Evolutionary conservation across 1,140 invertebrate genomes (phyloP), one percentile per base, ranked within the genome.

Genomic region (Parasteatoda tepidariorum): DNA sequence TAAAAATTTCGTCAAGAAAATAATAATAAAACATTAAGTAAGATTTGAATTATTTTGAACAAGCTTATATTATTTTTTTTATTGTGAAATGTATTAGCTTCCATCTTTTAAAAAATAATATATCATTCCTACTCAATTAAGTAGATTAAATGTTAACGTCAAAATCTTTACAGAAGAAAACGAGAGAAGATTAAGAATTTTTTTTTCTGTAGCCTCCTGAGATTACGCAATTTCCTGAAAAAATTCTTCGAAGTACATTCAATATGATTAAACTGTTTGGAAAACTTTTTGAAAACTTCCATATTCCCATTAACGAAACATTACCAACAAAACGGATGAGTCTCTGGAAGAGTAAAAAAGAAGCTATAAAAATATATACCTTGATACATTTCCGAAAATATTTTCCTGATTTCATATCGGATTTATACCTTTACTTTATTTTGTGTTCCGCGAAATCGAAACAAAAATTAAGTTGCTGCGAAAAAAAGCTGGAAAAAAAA

Each of bases 281-380:
- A 62, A 75, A 62, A 75, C 11, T 75, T 75, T 41, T 38, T 62
- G 73, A 75, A 75, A 62, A 24, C 28, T 62, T 57, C 31, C n/a
- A 31, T 62, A n/a, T 26, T 18, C 28, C 31, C 73, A 61, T 75
- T 62, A 57, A 9, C 2, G 54, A 18, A 48, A 18, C 48, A 31
- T 31, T 55, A 57, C 48, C 54, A 28, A 59, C 48, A 73, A 57
- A 73, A 73, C 48, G 48, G 24, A 73, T 73, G 26, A 73, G 13
- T 18, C n/a, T n/a, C n/a, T n/a, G n/a, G n/a, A n/a, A n/a, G n/a
- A n/a, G n/a, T n/a, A n/a, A n/a, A n/a, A n/a, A n/a, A n/a, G n/a
- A 73, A 73, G 24, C 15, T 33, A 73, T 57, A 22, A 73, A 73
- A 73, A 31, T 57, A 55, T 22, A 73, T 4, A 2, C 30, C 0